Conservation (phyloP, 2,113 vertebrate genomes). For the Equus quagga region DNA sequence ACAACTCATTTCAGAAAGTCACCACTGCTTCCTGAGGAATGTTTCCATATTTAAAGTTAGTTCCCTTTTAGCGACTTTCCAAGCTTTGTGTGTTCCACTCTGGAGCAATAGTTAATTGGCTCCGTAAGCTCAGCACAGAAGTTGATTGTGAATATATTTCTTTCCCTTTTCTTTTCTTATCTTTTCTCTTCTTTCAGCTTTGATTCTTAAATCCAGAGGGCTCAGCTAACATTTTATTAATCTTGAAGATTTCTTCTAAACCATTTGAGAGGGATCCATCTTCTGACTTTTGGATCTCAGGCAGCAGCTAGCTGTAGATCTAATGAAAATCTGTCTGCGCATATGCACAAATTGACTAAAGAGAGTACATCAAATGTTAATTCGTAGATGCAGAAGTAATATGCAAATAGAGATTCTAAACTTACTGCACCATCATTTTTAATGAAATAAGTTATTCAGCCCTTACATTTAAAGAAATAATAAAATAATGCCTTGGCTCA, state of each 20-base stretch:
- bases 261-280: constrained; percentile 56
- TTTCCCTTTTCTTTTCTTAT: constrained; percentile 20
- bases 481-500: constrained; percentile 76
- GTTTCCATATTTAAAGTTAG: background rate
- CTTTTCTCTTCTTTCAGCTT: constrained; percentile 28
- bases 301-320: constrained; percentile 72
- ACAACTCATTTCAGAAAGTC: background rate
- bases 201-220: constrained; percentile 43
- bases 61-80: background rate
- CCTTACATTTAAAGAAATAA: constrained; percentile 83
- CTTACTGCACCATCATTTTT: constrained; percentile 81
- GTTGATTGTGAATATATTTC: background rate
- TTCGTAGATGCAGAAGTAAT: constrained; percentile 81
- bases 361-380: constrained; percentile 83
- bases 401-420: constrained; percentile 83
- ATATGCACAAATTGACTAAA: constrained; percentile 82
- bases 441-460: constrained; percentile 84
- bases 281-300: constrained; percentile 69
- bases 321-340: constrained; percentile 82
- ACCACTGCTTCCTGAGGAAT: background rate
- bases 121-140: constrained; percentile 1
- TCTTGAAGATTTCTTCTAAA: constrained; percentile 70
- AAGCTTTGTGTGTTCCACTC: background rate
- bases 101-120: constrained; percentile 41
- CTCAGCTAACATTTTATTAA: constrained; percentile 63